phyloP scores from a whole-genome alignment of 2,113 vertebrate genomes.

The Dipodomys spectabilis region DNA sequence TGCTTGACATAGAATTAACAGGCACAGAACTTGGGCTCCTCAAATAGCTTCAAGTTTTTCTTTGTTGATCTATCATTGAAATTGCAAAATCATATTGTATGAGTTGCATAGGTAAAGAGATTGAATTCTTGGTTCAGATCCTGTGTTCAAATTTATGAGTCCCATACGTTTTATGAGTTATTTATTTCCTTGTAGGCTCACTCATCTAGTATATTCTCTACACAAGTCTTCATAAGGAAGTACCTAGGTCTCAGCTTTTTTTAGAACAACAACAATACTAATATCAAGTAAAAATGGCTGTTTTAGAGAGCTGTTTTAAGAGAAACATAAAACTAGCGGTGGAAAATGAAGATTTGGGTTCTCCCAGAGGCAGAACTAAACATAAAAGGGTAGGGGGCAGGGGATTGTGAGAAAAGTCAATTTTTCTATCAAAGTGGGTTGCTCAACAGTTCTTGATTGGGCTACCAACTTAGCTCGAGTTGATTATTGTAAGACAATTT shows the following conservation, averaged over 20 bases:
- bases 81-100: background rate
- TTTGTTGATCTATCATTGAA: slow-evolving; percentile 37
- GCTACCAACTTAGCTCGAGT: no score
- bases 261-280: no score
- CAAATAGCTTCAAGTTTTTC: slow-evolving; percentile 25
- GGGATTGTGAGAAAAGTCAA: no score
- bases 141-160: background rate
- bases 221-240: background rate
- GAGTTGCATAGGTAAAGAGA: background rate
- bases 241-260: background rate
- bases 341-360: background rate
- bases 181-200: background rate
- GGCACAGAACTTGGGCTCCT: slow-evolving; percentile 20
- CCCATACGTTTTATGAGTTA: background rate
- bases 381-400: background rate
- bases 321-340: background rate
- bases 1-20: slow-evolving; percentile 2
- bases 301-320: background rate
- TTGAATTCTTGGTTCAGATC: slow-evolving; percentile 50
- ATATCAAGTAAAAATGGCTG: background rate
- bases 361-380: background rate
- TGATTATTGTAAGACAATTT: no score
- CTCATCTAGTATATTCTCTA: background rate
- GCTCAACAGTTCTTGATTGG: no score
- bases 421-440: no score